Evolutionary conservation across 1,140 invertebrate genomes (phyloP).

Genomic region (Thaumetopoea pityocampa): DNA sequence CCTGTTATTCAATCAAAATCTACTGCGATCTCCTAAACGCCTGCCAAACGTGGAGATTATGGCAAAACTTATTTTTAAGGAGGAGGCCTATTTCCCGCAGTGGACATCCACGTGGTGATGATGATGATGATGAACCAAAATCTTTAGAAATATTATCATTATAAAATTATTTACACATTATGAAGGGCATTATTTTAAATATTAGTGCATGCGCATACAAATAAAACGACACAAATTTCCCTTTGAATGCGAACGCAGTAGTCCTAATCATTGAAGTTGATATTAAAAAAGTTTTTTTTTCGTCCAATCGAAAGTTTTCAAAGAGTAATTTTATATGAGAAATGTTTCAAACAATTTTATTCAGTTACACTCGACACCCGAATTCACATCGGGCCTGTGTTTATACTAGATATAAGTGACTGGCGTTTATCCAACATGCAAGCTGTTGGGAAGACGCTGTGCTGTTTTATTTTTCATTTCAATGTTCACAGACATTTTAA

Average conservation of each 20-base stretch:
- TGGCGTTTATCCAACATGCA: constrained; percentile 16
- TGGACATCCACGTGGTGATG: too few species aligned
- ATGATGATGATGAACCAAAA: too few species aligned
- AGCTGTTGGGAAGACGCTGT: constrained; percentile 5
- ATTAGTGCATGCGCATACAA: not conserved
- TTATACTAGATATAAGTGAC: constrained; percentile 15
- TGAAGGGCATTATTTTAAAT: too few species aligned
- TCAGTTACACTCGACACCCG: constrained; percentile 5
- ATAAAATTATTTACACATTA: too few species aligned
- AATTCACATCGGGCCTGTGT: constrained; percentile 10
- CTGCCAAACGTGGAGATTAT: too few species aligned
- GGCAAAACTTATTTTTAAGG: too few species aligned
- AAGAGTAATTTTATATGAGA: constrained; percentile 14
- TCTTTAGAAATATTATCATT: too few species aligned
- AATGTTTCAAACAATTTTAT: constrained; percentile 11
- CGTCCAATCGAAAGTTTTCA: constrained; percentile 12
- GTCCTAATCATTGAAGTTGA: constrained; percentile 14
- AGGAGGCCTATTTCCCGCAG: too few species aligned
- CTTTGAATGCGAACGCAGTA: constrained; percentile 12
- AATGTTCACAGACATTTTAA: constrained; percentile 15
- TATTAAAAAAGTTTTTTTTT: constrained; percentile 20
- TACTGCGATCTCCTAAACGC: too few species aligned
- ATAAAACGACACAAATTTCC: constrained; percentile 3
- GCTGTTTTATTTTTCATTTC: constrained; percentile 14
- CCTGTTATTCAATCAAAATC: too few species aligned